Base-by-base conservation (phyloP, 2,888 invertebrate species). In the Lycocerus yunnanus region DNA sequence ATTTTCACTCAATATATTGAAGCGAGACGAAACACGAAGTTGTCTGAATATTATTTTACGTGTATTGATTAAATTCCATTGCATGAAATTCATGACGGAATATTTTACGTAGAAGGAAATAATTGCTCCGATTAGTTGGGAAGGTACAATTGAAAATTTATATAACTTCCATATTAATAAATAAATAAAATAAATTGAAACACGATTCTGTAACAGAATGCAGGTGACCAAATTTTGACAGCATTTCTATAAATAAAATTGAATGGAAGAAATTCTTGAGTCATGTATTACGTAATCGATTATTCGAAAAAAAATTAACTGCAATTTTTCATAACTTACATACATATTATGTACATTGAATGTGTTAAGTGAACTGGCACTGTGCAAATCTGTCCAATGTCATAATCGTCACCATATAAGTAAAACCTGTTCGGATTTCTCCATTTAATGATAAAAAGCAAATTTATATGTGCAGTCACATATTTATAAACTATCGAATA, bases 331-430 rank as follows among this genome's bases (percentile, higher is more conserved):
- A 27, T 43, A 43, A 43, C n/a, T 43, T n/a, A n/a, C n/a, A n/a
- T n/a, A n/a, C n/a, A n/a, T n/a, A n/a, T n/a, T n/a, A n/a, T n/a
- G n/a, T n/a, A n/a, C 6, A 43, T 43, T 43, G n/a, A n/a, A 43
- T 43, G 43, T 43, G 43, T n/a, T 43, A 43, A 43, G n/a, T 43
- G 43, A 43, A n/a, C 43, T 66, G 71, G 71, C 71, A 59, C 71
- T 66, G 18, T 59, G 71, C 21, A 15, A 66, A 20, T 68, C 16
- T 15, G 6, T 14, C 13, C 15, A 18, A 72, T 72, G 58, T 60
- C 68, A 24, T 61, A 67, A 72, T 67, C 58, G 60, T 20, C 66
- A 72, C 72, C 72, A 60, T 72, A 72, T 72, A 72, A 11, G 72
- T 43, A 68, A 15, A 61, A 58, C 13, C 24, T 59, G 13, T 66